Evolutionary conservation across 2,888 invertebrate species (phyloP).

Genomic region (Pseudoips prasinana): DNA sequence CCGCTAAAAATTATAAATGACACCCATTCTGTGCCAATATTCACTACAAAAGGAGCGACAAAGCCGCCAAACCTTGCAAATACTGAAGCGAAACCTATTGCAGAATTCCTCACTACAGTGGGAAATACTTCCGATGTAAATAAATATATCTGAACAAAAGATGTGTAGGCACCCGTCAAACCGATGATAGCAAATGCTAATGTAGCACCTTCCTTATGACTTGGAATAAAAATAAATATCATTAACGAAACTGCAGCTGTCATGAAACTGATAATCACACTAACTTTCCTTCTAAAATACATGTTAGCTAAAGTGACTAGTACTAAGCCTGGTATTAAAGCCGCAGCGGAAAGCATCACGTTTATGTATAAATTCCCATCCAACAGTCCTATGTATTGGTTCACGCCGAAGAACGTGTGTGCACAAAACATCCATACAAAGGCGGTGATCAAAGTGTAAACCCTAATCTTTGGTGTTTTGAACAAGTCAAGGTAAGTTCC

Average conservation of each 20-base stretch:
- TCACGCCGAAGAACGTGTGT: constrained; percentile 91
- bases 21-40: constrained; percentile 67
- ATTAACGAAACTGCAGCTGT: constrained; percentile 55
- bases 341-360: constrained; percentile 86
- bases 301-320: constrained; percentile 54
- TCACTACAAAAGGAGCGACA: constrained; percentile 85
- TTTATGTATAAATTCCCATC: constrained; percentile 91
- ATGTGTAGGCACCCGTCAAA: constrained; percentile 87
- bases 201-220: constrained; percentile 56
- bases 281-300: constrained; percentile 55
- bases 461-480: constrained; percentile 84
- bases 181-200: constrained; percentile 88
- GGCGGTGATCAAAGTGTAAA: constrained; percentile 85
- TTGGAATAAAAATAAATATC: constrained; percentile 59
- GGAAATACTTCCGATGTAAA: constrained; percentile 91
- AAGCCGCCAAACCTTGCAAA: constrained; percentile 86
- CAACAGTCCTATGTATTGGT: constrained; percentile 89
- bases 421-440: constrained; percentile 91
- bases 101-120: constrained; percentile 89
- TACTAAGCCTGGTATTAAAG: constrained; percentile 52
- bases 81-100: constrained; percentile 87
- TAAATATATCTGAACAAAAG: constrained; percentile 85
- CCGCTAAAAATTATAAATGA: constrained; percentile 63
- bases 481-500: constrained; percentile 81
- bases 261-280: constrained; percentile 52